Conservation (phyloP, 1,140 invertebrate genomes). For the Eupeodes corollae region DNA sequence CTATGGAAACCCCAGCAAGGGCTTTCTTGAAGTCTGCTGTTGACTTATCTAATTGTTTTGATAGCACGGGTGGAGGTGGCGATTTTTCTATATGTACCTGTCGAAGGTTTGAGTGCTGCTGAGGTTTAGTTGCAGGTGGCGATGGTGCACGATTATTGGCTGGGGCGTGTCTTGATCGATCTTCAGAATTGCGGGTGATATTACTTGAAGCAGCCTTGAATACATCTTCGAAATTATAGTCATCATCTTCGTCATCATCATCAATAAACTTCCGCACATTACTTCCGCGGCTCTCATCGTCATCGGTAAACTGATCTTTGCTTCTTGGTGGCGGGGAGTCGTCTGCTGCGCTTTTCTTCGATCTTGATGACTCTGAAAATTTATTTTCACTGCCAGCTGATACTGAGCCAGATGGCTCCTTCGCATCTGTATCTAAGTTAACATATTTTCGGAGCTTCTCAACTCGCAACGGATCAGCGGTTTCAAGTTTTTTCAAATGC, state of each 20-base stretch:
- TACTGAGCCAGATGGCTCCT: slow-evolving; percentile 4
- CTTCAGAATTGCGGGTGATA: slow-evolving; percentile 40
- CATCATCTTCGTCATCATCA: slow-evolving; percentile 51
- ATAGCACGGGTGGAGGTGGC: too few relatives aligned
- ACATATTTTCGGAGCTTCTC: slow-evolving; percentile 57
- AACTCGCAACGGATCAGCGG: slow-evolving; percentile 55
- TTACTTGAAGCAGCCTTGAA: slow-evolving; percentile 52
- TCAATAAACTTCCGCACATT: slow-evolving; percentile 19
- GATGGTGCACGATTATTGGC: background rate
- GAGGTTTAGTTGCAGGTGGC: background rate
- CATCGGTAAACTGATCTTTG: slow-evolving; percentile 7
- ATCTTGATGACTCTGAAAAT: background rate
- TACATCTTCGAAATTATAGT: slow-evolving; percentile 57
- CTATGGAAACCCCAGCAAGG: slow-evolving; percentile 31
- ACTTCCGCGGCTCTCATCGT: slow-evolving; percentile 17
- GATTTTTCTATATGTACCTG: too few relatives aligned
- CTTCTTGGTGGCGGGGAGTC: background rate
- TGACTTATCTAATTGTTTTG: too few relatives aligned
- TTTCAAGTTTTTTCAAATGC: slow-evolving; percentile 65
- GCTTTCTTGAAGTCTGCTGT: too few relatives aligned
- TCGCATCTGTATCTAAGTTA: slow-evolving; percentile 40
- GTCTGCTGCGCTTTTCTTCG: background rate
- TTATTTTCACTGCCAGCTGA: slow-evolving; percentile 1
- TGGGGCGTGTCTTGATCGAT: slow-evolving; percentile 9
- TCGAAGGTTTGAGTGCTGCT: background rate